phyloP scores from a whole-genome alignment of 2,888 invertebrate genomes.

The Nezara viridula region DNA sequence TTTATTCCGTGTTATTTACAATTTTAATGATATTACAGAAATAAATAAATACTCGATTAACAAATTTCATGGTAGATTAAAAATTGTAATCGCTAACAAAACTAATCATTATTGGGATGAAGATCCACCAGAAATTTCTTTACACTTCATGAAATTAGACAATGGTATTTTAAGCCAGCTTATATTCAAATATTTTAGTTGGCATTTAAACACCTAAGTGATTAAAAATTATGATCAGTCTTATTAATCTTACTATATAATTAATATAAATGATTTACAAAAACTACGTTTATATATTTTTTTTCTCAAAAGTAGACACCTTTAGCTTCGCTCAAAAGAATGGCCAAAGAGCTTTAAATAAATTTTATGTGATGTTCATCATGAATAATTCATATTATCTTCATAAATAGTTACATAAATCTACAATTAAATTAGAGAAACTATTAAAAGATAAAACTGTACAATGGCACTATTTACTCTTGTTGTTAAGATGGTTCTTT shows the following conservation, averaged over 20 bases:
- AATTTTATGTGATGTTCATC: not conserved
- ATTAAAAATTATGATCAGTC: slow-evolving; percentile 37
- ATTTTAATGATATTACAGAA: slow-evolving; percentile 34
- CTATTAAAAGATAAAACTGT: not conserved
- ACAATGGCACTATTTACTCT: slow-evolving; percentile 23
- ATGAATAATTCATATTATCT: not conserved
- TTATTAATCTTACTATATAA: slow-evolving; percentile 40
- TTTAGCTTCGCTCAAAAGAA: not conserved
- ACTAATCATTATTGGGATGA: slow-evolving; percentile 16
- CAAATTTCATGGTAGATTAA: slow-evolving; percentile 35
- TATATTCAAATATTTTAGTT: not conserved
- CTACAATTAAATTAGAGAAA: not conserved
- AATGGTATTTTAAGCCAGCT: slow-evolving; percentile 30
- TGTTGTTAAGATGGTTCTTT: not conserved
- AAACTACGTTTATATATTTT: not conserved
- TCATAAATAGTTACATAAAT: not conserved
- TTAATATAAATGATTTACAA: slow-evolving; percentile 31
- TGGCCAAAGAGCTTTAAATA: not conserved
- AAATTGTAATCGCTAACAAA: slow-evolving; percentile 39
- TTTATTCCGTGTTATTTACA: slow-evolving; percentile 27
- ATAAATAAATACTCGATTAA: slow-evolving; percentile 19
- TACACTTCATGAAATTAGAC: slow-evolving; percentile 22
- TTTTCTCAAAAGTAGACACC: not conserved
- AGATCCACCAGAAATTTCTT: slow-evolving; percentile 31
- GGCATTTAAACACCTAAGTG: slow-evolving; percentile 10